Evolutionary conservation across 2,797 vertebrate species (phyloP).

Genomic region (Melopsittacus undulatus): DNA sequence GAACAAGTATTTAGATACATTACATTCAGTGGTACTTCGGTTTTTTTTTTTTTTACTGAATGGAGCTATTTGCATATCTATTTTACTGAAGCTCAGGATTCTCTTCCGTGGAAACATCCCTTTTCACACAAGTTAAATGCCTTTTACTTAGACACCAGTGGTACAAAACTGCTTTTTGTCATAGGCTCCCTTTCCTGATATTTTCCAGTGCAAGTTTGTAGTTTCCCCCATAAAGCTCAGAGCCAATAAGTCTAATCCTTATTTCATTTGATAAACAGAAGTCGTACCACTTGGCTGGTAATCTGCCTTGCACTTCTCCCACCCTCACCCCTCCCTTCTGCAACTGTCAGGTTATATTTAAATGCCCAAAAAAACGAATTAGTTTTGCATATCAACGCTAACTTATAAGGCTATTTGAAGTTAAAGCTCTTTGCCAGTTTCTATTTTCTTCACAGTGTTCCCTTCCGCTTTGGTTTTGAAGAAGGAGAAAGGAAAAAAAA

Average conservation of each 20-base stretch:
- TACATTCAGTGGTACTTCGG: conserved; percentile 1
- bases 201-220: background rate
- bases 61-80: background rate
- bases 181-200: background rate
- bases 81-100: background rate
- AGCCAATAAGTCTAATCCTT: background rate
- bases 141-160: background rate
- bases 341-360: conserved; percentile 19
- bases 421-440: conserved; percentile 68
- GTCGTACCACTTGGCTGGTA: background rate
- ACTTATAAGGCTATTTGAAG: conserved; percentile 62
- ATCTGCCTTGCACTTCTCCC: background rate
- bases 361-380: conserved; percentile 20
- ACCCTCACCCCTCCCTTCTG: background rate
- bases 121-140: background rate
- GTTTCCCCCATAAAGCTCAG: background rate
- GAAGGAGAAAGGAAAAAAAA: background rate
- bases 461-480: conserved; percentile 67
- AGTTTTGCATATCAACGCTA: conserved; percentile 9
- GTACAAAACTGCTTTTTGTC: background rate
- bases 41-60: conserved; percentile 3
- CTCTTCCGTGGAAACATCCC: background rate
- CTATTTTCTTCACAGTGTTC: conserved; percentile 71
- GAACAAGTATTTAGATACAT: conserved; percentile 33
- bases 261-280: background rate